Base-by-base conservation (phyloP, 1,140 invertebrate genomes). In the Trichoplusia ni region DNA sequence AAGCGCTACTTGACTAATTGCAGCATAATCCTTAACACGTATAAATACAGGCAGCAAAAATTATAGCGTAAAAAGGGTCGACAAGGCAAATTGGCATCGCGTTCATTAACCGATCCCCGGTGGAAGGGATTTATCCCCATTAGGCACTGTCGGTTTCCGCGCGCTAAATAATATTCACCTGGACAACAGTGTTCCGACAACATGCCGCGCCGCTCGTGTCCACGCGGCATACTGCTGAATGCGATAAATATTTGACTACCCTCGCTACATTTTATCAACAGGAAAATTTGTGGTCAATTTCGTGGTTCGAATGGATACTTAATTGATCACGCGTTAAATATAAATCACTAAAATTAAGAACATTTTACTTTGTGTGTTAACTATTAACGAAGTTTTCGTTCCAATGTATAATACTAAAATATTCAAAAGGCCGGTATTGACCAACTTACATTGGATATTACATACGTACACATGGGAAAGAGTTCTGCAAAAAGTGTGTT, bases 71-170 rank as follows among this genome's bases (percentile, higher is more conserved):
- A 33, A 61, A 63, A 54, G 49, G 51, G 42, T 38, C 19, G 23
- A 37, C 59, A 23, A 4, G 11, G 21, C 21, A 62, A 62, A 62
- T 51, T 51, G 59, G 33, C 38, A 44, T 0, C 27, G 38, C 27
- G 40, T 23, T 64, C 42, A 64, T 64, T 64, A 64, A 46, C 13
- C 31, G 35, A 62, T 62, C 44, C 38, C 21, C 19, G 8, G n/a
- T 25, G 31, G 33, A 11, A 19, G 21, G 31, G 27, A 16, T 38
- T 51, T 62, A 23, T 29, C 5, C 18, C 23, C 35, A 25, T 33
- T 8, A 4, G n/a, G 42, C 19, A 27, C 51, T 33, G 3, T 11
- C 25, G 35, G 1, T 40, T 11, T 51, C 53, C 37, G 16, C 11
- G 27, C 47, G 47, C 29, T 51, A 19, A 51, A 51, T 51, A 51